phyloP scores from a whole-genome alignment of 2,113 vertebrate species.

The Rhinoderma darwinii region DNA sequence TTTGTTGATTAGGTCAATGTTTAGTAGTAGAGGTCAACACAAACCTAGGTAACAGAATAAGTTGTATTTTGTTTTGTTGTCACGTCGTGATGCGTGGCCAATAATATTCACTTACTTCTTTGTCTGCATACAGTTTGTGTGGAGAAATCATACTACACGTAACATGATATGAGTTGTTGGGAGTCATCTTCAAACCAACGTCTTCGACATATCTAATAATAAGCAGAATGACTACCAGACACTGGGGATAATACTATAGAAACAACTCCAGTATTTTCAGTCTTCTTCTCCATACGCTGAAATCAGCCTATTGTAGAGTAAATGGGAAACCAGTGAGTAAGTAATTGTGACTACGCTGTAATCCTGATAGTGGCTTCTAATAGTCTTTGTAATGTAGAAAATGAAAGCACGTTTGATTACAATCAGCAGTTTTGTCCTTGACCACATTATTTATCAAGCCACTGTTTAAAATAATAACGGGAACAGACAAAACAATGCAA shows the following conservation, averaged over 20 bases:
- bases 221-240: background rate
- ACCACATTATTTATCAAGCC: slow-evolving; percentile 1
- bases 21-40: too few species aligned
- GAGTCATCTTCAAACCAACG: background rate
- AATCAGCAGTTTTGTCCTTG: slow-evolving; percentile 26
- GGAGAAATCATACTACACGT: background rate
- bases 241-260: background rate
- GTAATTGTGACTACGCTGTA: background rate
- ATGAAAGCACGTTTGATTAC: slow-evolving; percentile 11
- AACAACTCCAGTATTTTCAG: background rate
- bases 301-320: background rate
- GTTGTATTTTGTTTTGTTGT: too few species aligned
- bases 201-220: background rate
- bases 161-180: background rate
- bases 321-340: background rate
- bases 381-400: background rate
- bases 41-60: too few species aligned
- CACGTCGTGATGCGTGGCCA: too few species aligned
- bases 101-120: too few species aligned
- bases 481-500: slow-evolving; percentile 13
- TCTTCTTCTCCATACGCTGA: background rate
- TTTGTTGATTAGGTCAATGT: too few species aligned
- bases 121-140: too few species aligned
- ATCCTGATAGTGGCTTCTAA: background rate
- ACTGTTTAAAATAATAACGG: background rate